These are phyloP conservation scores for Drosophila anceps DNA, from an alignment of 2,888 invertebrate species.

Conservation along the genomic window DNA sequence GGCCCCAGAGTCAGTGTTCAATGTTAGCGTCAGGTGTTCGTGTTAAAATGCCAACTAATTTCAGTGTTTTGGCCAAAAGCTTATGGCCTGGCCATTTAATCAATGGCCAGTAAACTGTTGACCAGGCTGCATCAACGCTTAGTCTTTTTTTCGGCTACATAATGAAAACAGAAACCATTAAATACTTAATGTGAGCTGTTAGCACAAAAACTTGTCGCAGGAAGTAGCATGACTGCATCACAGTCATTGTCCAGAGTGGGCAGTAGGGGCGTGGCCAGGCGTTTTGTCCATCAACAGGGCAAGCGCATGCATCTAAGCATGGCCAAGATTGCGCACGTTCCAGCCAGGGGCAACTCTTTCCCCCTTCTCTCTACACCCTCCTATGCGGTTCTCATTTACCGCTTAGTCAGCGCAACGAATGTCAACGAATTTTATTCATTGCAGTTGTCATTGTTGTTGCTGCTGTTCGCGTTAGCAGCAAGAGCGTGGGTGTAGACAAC, in stretches of 20 bases:
- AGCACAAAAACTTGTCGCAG: conserved; percentile 68
- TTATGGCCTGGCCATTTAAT: conserved; percentile 62
- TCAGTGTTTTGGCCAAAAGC: conserved; percentile 71
- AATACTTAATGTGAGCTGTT: conserved; percentile 64
- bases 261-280: conserved; percentile 54
- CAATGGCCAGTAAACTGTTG: conserved; percentile 67
- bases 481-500: conserved; percentile 65
- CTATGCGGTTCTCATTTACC: conserved; percentile 1
- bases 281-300: conserved; percentile 38
- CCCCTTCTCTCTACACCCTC: background rate
- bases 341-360: background rate
- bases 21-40: conserved; percentile 75
- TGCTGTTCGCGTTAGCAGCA: conserved; percentile 45
- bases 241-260: background rate
- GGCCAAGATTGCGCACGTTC: conserved; percentile 65
- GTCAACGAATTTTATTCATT: conserved; percentile 75
- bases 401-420: conserved; percentile 75
- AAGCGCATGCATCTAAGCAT: conserved; percentile 54
- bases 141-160: conserved; percentile 42
- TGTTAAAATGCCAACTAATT: conserved; percentile 82
- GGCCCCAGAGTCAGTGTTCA: conserved; percentile 24
- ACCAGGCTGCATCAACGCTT: conserved; percentile 19
- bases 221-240: conserved; percentile 49
- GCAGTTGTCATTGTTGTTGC: conserved; percentile 54
- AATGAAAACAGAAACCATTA: conserved; percentile 76